phyloP scores from a whole-genome alignment of 1,140 invertebrate genomes.

The Trachymyrmex cornetzi region DNA sequence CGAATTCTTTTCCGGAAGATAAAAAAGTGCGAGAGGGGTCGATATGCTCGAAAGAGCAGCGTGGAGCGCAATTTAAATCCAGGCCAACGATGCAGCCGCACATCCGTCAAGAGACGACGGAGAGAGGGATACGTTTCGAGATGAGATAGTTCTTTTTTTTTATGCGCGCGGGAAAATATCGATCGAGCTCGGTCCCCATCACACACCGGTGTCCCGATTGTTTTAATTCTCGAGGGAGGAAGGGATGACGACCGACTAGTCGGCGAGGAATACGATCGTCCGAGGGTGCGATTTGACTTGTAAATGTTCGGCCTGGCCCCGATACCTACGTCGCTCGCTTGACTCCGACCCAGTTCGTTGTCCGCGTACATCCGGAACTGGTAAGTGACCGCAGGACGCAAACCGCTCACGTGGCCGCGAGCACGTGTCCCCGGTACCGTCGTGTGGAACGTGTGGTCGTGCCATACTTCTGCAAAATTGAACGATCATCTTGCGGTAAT shows the following conservation, averaged over 20 bases:
- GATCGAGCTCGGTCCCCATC: slow-evolving; percentile 14
- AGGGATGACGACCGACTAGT: not conserved
- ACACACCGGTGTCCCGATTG: slow-evolving; percentile 43
- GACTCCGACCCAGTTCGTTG: slow-evolving; percentile 94
- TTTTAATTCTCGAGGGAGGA: slow-evolving; percentile 48
- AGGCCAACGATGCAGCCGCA: slow-evolving; percentile 44
- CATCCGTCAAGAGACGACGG: slow-evolving; percentile 26
- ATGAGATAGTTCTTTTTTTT: slow-evolving; percentile 20
- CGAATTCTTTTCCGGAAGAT: not conserved
- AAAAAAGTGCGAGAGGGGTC: slow-evolving; percentile 2
- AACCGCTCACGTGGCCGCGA: slow-evolving; percentile 91
- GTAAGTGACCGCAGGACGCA: slow-evolving; percentile 96
- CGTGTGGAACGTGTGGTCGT: slow-evolving; percentile 92
- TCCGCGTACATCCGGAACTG: slow-evolving; percentile 95
- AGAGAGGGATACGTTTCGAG: slow-evolving; percentile 31
- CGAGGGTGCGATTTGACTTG: slow-evolving; percentile 39
- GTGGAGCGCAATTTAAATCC: slow-evolving; percentile 54
- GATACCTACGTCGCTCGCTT: slow-evolving; percentile 92
- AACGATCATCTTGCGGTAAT: slow-evolving; percentile 23
- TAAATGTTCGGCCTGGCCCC: slow-evolving; percentile 33
- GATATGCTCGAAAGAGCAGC: slow-evolving; percentile 3
- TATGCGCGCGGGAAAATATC: slow-evolving; percentile 19
- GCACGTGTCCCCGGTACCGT: slow-evolving; percentile 93
- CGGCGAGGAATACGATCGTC: slow-evolving; percentile 21
- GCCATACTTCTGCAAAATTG: slow-evolving; percentile 89